Percentiles rank a stretch among this genome's conserved stretches.
phyloP scores from a whole-genome alignment of 2,888 invertebrate genomes.

The Cerceris ruficornis region DNA sequence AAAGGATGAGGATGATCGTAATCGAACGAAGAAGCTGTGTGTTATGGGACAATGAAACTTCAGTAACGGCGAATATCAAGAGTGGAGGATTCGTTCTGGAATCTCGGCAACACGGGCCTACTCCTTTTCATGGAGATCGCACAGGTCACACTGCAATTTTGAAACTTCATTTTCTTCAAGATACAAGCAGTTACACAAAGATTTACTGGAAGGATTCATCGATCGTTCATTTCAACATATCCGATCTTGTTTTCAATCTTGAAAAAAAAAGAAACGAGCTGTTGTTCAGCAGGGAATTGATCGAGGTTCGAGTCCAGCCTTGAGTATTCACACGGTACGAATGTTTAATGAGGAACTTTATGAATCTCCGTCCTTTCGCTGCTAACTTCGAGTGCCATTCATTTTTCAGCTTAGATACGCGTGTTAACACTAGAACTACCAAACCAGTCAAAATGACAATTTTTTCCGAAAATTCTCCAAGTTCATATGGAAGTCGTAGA shows the following conservation, averaged over 20 bases:
- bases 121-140: constrained; percentile 33
- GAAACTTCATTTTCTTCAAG: background rate
- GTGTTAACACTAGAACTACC: too few species aligned
- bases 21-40: constrained; percentile 69
- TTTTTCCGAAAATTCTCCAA: too few species aligned
- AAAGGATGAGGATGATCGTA: constrained; percentile 59
- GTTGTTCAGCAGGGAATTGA: background rate
- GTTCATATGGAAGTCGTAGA: too few species aligned
- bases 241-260: background rate
- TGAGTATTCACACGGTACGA: constrained; percentile 28
- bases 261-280: background rate
- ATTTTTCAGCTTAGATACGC: too few species aligned
- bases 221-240: too few species aligned
- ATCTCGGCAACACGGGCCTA: constrained; percentile 35
- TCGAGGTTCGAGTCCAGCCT: constrained; percentile 9
- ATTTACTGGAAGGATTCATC: too few species aligned
- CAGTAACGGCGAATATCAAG: constrained; percentile 74
- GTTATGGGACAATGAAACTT: constrained; percentile 79
- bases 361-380: constrained; percentile 17
- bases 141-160: constrained; percentile 6
- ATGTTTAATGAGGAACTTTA: constrained; percentile 26
- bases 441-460: too few species aligned
- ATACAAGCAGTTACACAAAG: too few species aligned
- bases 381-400: background rate
- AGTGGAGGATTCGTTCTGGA: constrained; percentile 27